phyloP scores from a whole-genome alignment of 1,140 invertebrate genomes.

The Drosophila ananassae region DNA sequence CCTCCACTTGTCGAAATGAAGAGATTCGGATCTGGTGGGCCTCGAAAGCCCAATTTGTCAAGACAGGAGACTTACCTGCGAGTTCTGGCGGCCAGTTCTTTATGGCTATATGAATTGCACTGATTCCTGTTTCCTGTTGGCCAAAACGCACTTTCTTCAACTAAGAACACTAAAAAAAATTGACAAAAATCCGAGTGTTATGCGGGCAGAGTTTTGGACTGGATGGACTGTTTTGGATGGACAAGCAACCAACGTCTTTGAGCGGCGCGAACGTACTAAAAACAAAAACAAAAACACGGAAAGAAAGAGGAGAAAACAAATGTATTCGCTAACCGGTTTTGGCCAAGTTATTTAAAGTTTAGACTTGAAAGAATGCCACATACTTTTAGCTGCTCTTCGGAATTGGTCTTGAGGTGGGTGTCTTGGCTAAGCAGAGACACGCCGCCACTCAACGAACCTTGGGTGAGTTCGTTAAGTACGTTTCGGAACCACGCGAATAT shows the following conservation, averaged over 20 bases:
- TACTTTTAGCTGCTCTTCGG: constrained; percentile 1
- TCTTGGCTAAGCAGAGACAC: background rate
- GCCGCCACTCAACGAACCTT: background rate
- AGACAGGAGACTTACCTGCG: constrained; percentile 11
- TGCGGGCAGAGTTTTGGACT: background rate
- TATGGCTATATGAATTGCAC: background rate
- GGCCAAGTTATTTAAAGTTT: constrained; percentile 9
- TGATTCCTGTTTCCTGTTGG: too few relatives aligned
- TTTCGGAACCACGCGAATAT: background rate
- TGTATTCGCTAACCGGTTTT: constrained; percentile 16
- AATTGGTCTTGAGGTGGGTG: background rate
- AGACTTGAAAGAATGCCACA: background rate
- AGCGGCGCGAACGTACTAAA: constrained; percentile 55
- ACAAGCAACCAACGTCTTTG: constrained; percentile 65
- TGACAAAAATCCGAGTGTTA: background rate
- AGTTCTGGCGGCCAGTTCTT: background rate
- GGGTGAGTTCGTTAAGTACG: constrained; percentile 2
- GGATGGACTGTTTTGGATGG: constrained; percentile 9
- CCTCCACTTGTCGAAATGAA: constrained; percentile 8
- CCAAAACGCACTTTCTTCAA: background rate
- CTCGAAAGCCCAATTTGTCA: constrained; percentile 7
- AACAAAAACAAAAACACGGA: constrained; percentile 61
- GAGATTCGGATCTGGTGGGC: constrained; percentile 9
- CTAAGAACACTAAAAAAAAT: constrained; percentile 11
- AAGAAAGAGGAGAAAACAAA: constrained; percentile 30